Evolutionary conservation across 30 jellyfish, hydroid and myxozoan genomes (phyloP).

Genomic region (Catostylus mosaicus): DNA sequence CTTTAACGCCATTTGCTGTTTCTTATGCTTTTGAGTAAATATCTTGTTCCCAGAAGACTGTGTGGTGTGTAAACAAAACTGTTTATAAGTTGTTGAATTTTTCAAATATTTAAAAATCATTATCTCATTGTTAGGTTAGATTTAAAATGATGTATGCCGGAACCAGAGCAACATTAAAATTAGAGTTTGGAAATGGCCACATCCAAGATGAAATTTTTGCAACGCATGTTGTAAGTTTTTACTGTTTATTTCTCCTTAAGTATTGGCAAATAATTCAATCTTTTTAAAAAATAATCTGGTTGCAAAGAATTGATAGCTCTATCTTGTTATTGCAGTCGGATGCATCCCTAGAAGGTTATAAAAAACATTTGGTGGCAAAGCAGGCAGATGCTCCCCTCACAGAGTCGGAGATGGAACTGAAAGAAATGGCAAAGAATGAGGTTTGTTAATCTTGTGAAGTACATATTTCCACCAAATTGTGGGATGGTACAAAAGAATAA

Average conservation of each 20-base stretch:
- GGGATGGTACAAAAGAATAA: too few relatives aligned
- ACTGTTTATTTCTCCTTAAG: too few relatives aligned
- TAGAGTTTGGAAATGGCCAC: slow-evolving; percentile 96
- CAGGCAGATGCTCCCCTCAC: slow-evolving; percentile 89
- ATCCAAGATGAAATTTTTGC: slow-evolving; percentile 91
- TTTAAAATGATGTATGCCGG: slow-evolving; percentile 98
- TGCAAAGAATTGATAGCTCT: too few relatives aligned
- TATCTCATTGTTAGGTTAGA: slow-evolving; percentile 78
- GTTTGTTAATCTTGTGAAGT: neutral
- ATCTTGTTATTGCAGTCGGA: slow-evolving; percentile 61
- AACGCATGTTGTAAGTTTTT: slow-evolving; percentile 52
- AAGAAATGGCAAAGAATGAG: slow-evolving; percentile 46
- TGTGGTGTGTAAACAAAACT: too few relatives aligned
- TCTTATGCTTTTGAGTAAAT: too few relatives aligned
- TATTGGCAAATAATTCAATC: too few relatives aligned
- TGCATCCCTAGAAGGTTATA: slow-evolving; percentile 74
- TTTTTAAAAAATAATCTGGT: too few relatives aligned
- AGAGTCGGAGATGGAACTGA: slow-evolving; percentile 76
- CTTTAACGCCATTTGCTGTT: too few relatives aligned
- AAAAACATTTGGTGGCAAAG: slow-evolving; percentile 65
- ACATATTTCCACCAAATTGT: too few relatives aligned
- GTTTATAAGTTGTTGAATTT: too few relatives aligned
- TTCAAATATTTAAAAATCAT: too few relatives aligned
- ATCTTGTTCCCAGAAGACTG: too few relatives aligned
- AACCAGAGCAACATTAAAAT: slow-evolving; percentile 85